Evolutionary conservation across 2,113 vertebrate genomes (phyloP).

Genomic region (Mormyrus iriodes): DNA sequence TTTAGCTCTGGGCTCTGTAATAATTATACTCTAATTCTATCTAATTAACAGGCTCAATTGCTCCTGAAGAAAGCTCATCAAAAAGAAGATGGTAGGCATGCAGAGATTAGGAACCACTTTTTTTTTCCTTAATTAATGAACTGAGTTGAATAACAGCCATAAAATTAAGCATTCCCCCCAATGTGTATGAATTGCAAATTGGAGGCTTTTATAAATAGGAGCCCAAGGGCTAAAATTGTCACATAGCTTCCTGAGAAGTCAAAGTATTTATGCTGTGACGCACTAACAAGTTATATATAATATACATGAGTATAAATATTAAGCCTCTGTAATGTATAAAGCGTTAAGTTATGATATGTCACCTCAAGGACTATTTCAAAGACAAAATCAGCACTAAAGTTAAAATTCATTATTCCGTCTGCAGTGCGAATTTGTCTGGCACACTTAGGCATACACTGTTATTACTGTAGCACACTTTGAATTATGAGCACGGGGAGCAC

Average conservation of each 20-base stretch:
- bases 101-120: constrained; percentile 50
- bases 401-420: background rate
- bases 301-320: background rate
- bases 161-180: constrained; percentile 64
- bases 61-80: constrained; percentile 72
- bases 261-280: constrained; percentile 53
- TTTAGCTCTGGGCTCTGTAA: constrained; percentile 61
- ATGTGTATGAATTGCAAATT: constrained; percentile 70
- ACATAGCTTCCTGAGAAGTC: constrained; percentile 63
- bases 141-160: constrained; percentile 65
- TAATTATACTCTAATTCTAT: constrained; percentile 72
- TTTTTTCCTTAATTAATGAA: constrained; percentile 66
- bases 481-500: background rate
- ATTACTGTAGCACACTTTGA: background rate
- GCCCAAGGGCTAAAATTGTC: constrained; percentile 61
- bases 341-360: background rate
- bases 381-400: background rate
- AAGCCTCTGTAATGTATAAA: background rate
- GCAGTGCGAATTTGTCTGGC: background rate
- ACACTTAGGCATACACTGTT: background rate
- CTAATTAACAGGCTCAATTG: constrained; percentile 73
- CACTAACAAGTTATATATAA: constrained; percentile 53
- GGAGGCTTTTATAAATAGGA: constrained; percentile 49
- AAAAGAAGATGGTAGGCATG: constrained; percentile 60
- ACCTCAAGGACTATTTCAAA: background rate